Evolutionary conservation across 35 echinoderm and acorn worm species (phyloP).

Genomic region (Chiridota heheva): DNA sequence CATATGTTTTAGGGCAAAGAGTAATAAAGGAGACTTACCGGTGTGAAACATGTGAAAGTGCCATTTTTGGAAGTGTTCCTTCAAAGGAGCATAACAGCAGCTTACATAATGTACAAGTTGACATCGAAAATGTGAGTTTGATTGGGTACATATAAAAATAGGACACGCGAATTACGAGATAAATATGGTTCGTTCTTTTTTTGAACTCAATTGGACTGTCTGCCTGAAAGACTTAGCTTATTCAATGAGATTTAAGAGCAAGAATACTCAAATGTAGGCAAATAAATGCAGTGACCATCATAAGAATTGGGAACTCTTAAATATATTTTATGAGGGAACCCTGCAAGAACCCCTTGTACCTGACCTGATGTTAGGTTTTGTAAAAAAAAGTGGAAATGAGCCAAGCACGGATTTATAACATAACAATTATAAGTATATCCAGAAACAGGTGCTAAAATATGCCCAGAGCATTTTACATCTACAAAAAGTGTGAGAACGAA

Average conservation of each 20-base stretch:
- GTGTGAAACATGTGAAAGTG: background rate
- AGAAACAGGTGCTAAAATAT: conserved; percentile 47
- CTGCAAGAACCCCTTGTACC: conserved; percentile 34
- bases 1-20: conserved; percentile 14
- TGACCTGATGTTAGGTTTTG: conserved; percentile 33
- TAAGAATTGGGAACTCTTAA: conserved; percentile 41
- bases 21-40: conserved; percentile 8
- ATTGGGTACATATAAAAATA: conserved; percentile 50
- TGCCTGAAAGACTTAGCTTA: no score
- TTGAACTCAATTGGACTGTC: conserved; percentile 45
- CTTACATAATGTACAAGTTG: background rate
- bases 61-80: background rate
- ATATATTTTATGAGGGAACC: conserved; percentile 13
- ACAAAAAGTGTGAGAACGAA: background rate
- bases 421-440: conserved; percentile 20
- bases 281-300: conserved; percentile 48
- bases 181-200: conserved; percentile 54
- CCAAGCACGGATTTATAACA: conserved; percentile 18
- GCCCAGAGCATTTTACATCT: conserved; percentile 2
- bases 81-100: background rate
- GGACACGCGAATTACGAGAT: conserved; percentile 46
- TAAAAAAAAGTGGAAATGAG: background rate
- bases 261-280: conserved; percentile 33
- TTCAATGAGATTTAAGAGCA: conserved; percentile 35
- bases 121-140: conserved; percentile 54